Evolutionary conservation across 2,113 vertebrate species (phyloP).

Genomic region (Indicator maculatus): DNA sequence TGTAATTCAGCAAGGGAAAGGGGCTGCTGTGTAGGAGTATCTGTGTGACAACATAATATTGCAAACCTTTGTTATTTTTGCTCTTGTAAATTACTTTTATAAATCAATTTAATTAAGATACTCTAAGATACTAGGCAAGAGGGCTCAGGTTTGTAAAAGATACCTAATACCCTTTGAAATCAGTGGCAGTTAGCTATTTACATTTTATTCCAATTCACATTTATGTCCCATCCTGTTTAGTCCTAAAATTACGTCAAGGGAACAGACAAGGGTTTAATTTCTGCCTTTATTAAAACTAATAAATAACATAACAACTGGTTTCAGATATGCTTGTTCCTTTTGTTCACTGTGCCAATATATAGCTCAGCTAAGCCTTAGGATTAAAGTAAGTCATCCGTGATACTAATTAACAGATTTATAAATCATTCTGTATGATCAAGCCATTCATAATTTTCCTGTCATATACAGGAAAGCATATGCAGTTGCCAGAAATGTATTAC

Average conservation of each 20-base stretch:
- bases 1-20: constrained; percentile 38
- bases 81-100: background rate
- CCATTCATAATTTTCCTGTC: constrained; percentile 23
- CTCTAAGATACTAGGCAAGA: background rate
- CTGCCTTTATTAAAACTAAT: background rate
- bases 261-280: constrained; percentile 15
- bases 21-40: background rate
- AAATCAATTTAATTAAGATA: background rate
- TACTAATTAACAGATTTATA: constrained; percentile 59
- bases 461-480: background rate
- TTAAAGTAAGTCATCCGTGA: constrained; percentile 30
- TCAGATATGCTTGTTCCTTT: constrained; percentile 16
- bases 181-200: background rate
- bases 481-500: constrained; percentile 41
- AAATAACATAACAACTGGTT: constrained; percentile 15
- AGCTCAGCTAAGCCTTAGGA: constrained; percentile 15
- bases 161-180: background rate
- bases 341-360: constrained; percentile 8
- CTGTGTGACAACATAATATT: background rate
- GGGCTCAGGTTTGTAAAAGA: background rate
- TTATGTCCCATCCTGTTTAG: background rate
- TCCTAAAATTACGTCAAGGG: background rate
- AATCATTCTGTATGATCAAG: constrained; percentile 22
- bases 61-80: background rate
- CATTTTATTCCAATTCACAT: background rate